Base-by-base conservation (phyloP, 2,797 vertebrate species). In the Paramormyrops hopkinsi region DNA sequence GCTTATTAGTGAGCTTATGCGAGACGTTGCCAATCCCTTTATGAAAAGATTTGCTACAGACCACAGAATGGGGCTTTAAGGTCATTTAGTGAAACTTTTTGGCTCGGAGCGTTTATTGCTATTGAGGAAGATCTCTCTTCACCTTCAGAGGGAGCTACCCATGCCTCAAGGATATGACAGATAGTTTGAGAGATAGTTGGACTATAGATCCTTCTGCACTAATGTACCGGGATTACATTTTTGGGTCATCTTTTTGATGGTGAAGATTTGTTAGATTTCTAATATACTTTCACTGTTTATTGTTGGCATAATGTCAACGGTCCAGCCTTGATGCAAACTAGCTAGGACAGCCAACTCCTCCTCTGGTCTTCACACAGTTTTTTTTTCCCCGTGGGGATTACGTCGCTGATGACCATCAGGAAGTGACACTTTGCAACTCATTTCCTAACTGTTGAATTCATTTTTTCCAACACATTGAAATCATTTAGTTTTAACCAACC, bases 31-130 rank as follows among this genome's bases (percentile, higher is more conserved):
- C 46, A 86, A 53, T 86, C 83, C 83, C 14, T 86, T 33, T 86
- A 86, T 51, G 46, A 86, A 86, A 86, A 86, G 46, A 86, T 86
- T 86, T 86, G 46, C 53, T 86, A 86, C 46, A 53, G 44, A 17
- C 11, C 46, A 86, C 46, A 86, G 83, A 51, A 51, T 53, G 50
- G 83, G 12, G 22, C 46, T 86, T 51, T 86, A 51, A 50, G 50
- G 83, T 86, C 83, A 22, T 86, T 51, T 86, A 53, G 8, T 25
- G 48, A 48, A 86, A 53, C 50, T 53, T 53, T 51, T 86, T 53
- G 46, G 12, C 50, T 33, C 4, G 4, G 22, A 86, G 83, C 12
- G 14, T 33, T 44, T 44, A 50, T 53, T 33, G 48, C 25, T 50
- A 4, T 17, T 85, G 82, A 85, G 48, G 44, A 85, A 85, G n/a